Base-by-base conservation (phyloP, 2,113 vertebrate species). In the Percopsis transmontana region DNA sequence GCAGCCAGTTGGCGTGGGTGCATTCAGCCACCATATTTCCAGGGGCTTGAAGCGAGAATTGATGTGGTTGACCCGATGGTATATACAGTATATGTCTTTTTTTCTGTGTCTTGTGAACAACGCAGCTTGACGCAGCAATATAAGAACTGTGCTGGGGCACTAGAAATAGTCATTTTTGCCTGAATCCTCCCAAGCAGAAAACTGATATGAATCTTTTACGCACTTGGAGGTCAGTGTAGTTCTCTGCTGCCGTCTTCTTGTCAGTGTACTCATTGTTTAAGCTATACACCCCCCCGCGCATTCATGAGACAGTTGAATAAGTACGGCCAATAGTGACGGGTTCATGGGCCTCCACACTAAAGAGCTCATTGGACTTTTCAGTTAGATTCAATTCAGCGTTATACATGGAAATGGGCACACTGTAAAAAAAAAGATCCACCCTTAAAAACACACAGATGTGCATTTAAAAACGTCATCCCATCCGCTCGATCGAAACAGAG, bases 201-300 rank as follows among this genome's bases (percentile, higher is more conserved):
- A 23, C 24, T 16, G 54, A 40, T 39, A 15, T 48, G 51, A 58
- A 6, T 27, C 2, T 41, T 57, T 58, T 2, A 60, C 38, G 59
- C 33, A 67, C 66, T 40, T 45, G 16, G 24, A 73, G 73, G 61
- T 69, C 24, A 60, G 21, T 48, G 53, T 48, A 24, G 51, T 60
- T 63, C 58, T 63, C 44, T 33, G 54, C 13, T 14, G 2, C 1
- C 23, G 45, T 57, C 57, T 20, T 68, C 14, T 47, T 59, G n/a
- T 23, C n/a, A 44, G 42, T 57, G 40, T 38, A 39, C 54, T 60
- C 68, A 68, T 54, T 2, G 6, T 21, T 58, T 53, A 59, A 61
- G 18, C 39, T 33, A 1, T 5, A 1, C 42, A n/a, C 20, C 13
- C 41, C 23, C 11, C 1, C 16, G n/a, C 27, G 27, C 8, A 1